phyloP scores from a whole-genome alignment of 1,140 invertebrate genomes.

The Drosophila orena region DNA sequence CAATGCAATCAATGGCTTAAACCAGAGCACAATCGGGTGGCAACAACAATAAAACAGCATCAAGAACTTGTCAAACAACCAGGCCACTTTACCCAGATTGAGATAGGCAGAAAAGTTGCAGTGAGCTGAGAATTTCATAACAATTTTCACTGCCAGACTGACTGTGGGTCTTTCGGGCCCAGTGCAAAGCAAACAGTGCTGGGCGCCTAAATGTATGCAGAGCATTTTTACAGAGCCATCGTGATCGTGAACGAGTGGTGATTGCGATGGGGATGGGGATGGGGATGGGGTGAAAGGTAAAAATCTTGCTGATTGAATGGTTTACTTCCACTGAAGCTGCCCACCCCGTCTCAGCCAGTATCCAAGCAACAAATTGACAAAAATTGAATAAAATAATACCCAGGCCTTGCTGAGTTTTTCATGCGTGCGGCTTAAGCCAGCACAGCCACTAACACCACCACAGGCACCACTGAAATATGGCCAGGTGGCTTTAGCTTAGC shows the following conservation, averaged over 20 bases:
- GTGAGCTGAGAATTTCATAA: conserved; percentile 61
- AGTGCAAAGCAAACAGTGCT: conserved; percentile 60
- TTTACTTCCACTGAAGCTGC: background rate
- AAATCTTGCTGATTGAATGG: conserved; percentile 19
- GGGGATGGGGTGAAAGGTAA: background rate
- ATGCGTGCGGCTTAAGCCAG: conserved; percentile 14
- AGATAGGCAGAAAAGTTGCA: conserved; percentile 24
- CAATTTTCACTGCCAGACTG: conserved; percentile 52
- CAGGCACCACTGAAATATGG: conserved; percentile 3
- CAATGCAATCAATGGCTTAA: conserved; percentile 80
- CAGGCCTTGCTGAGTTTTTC: conserved; percentile 7
- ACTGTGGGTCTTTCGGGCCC: conserved; percentile 1
- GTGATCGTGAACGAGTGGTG: background rate
- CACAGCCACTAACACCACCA: conserved; percentile 23
- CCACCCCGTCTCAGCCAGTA: conserved; percentile 8
- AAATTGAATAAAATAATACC: conserved; percentile 75
- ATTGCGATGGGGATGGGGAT: background rate
- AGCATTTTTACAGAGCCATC: conserved; percentile 15
- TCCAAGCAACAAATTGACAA: conserved; percentile 67
- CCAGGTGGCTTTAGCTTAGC: conserved; percentile 13
- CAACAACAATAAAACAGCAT: conserved; percentile 35
- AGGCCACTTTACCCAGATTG: conserved; percentile 35
- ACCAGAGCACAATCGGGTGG: conserved; percentile 36
- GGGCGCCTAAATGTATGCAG: conserved; percentile 51
- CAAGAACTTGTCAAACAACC: conserved; percentile 71